Evolutionary conservation across 2,888 invertebrate species (phyloP).

Genomic region (Microchrysa polita): DNA sequence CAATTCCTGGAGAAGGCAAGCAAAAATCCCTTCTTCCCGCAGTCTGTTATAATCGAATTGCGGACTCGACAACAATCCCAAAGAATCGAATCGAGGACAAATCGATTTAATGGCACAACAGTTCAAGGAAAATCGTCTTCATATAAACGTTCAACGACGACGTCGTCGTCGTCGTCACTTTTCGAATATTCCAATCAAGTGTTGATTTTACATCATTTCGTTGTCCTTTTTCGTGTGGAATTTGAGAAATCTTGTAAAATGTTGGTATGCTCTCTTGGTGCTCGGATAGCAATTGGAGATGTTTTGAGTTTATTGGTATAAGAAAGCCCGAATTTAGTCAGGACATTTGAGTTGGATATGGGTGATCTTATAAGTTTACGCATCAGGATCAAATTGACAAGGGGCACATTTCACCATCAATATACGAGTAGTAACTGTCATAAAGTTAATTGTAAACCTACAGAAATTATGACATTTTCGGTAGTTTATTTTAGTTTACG

Average conservation of each 20-base stretch:
- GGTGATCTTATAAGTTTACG: no score
- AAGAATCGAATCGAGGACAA: constrained; percentile 6
- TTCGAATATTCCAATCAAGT: constrained; percentile 20
- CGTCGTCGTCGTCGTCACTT: constrained; percentile 3
- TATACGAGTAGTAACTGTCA: no score
- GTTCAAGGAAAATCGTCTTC: constrained; percentile 8
- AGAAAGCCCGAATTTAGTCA: no score
- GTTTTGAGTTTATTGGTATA: no score
- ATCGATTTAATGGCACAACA: not conserved
- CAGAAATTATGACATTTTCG: no score
- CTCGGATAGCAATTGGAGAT: not conserved
- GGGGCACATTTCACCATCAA: no score
- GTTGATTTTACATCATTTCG: constrained; percentile 16
- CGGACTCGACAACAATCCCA: not conserved
- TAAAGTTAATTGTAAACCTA: no score
- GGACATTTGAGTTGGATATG: no score
- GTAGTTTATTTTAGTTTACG: no score
- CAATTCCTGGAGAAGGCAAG: not conserved
- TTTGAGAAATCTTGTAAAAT: not conserved
- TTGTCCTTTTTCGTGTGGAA: constrained; percentile 2
- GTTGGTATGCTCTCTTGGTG: not conserved
- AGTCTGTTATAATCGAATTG: constrained; percentile 13
- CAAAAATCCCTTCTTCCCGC: constrained; percentile 15
- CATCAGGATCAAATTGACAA: no score
- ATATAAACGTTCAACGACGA: no score